Evolutionary conservation across 2,113 vertebrate species (phyloP).

Genomic region (Aphyosemion australe): DNA sequence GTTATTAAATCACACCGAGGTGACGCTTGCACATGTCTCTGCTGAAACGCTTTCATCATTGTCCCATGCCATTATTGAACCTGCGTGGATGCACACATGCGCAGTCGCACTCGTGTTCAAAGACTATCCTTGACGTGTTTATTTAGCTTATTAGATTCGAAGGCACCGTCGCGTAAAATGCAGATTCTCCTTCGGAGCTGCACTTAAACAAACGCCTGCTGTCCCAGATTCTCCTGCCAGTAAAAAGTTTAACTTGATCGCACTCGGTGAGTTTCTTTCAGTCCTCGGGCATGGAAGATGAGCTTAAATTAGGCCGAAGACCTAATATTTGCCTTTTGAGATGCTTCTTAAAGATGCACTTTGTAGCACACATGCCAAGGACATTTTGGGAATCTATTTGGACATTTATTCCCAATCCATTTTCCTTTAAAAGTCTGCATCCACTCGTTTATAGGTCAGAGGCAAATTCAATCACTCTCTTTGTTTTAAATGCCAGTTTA

Average conservation of each 20-base stretch:
- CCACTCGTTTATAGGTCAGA: conserved; percentile 22
- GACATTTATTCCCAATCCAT: conserved; percentile 25
- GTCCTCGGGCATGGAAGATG: conserved; percentile 19
- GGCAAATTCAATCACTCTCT: conserved; percentile 6
- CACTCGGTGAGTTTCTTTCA: conserved; percentile 17
- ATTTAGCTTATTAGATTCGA: conserved; percentile 29
- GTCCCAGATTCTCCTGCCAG: conserved; percentile 30
- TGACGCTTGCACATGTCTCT: conserved; percentile 66
- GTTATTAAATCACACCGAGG: conserved; percentile 78
- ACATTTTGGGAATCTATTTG: conserved; percentile 3
- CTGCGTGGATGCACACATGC: conserved; percentile 11
- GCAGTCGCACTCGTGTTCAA: conserved; percentile 11
- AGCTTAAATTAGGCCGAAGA: conserved; percentile 39
- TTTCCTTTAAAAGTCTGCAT: conserved; percentile 19
- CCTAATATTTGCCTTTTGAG: conserved; percentile 23
- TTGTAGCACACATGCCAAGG: conserved; percentile 28
- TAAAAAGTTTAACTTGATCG: conserved; percentile 49
- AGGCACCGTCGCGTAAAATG: conserved; percentile 23
- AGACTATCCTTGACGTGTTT: conserved; percentile 34
- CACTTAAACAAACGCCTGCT: conserved; percentile 25
- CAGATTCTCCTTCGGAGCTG: conserved; percentile 8
- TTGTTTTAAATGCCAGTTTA: conserved; percentile 26
- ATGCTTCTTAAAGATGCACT: conserved; percentile 22
- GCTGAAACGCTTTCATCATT: conserved; percentile 66
- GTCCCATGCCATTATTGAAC: conserved; percentile 62